phyloP scores from a whole-genome alignment of 2,113 vertebrate species.

The Austrofundulus limnaeus region DNA sequence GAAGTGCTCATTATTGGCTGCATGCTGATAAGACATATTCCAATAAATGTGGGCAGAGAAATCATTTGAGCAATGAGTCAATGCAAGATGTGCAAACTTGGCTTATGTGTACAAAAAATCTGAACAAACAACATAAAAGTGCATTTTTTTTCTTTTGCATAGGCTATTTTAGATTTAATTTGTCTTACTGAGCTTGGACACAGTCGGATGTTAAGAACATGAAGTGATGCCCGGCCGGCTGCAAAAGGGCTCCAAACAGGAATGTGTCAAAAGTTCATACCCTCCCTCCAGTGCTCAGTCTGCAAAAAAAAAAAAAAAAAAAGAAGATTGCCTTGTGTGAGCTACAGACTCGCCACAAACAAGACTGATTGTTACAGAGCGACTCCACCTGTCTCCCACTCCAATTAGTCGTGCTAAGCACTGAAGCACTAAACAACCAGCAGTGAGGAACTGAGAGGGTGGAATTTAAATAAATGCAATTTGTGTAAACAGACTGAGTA shows the following conservation, averaged over 20 bases:
- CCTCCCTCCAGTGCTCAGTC: conserved; percentile 80
- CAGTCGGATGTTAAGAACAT: conserved; percentile 30
- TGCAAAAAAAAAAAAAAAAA: conserved; percentile 85
- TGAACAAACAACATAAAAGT: background rate
- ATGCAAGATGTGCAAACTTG: background rate
- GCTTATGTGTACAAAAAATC: no score
- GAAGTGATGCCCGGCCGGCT: conserved; percentile 35
- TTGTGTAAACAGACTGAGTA: background rate
- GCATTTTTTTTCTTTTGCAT: background rate
- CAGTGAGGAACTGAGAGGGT: conserved; percentile 12
- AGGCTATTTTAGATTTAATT: conserved; percentile 11
- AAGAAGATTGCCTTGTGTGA: conserved; percentile 76
- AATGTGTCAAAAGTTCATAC: conserved; percentile 82
- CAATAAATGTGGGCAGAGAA: background rate
- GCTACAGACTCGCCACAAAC: conserved; percentile 74
- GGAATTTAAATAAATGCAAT: background rate
- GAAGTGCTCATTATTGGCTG: background rate
- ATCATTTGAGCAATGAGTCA: background rate
- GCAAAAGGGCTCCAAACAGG: conserved; percentile 33
- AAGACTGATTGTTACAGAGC: conserved; percentile 85
- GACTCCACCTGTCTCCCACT: conserved; percentile 83
- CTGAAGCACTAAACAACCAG: conserved; percentile 81
- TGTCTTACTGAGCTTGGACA: conserved; percentile 5
- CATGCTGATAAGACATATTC: background rate
- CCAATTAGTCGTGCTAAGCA: conserved; percentile 84